Conservation (phyloP, 2,797 vertebrate genomes). For the Diceros bicornis region DNA sequence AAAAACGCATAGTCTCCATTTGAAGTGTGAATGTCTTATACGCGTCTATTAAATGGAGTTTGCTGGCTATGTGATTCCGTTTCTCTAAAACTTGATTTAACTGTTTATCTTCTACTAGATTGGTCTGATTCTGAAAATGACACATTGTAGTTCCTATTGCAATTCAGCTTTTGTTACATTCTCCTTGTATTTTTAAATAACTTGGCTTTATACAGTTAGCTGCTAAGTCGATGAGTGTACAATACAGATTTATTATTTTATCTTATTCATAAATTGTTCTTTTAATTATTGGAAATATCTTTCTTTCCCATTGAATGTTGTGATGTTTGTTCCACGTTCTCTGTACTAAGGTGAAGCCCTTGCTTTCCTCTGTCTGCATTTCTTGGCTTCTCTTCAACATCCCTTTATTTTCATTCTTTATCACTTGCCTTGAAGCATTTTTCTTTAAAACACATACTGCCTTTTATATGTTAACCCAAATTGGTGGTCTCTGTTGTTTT, state of each 20-base stretch:
- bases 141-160: accelerated
- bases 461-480: accelerated
- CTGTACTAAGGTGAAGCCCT: neutral
- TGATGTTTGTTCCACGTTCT: neutral
- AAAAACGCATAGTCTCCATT: accelerated
- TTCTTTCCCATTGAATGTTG: neutral
- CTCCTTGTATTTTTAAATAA: neutral
- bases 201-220: neutral
- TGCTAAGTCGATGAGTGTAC: neutral
- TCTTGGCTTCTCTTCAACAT: accelerated
- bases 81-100: neutral
- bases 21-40: neutral
- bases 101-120: neutral
- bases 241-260: too few species aligned
- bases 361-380: accelerated
- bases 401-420: too few species aligned
- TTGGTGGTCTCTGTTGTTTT: accelerated
- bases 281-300: neutral
- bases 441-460: accelerated
- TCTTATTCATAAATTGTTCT: neutral
- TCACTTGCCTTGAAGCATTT: accelerated
- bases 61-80: neutral
- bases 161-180: neutral
- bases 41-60: accelerated
- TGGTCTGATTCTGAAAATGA: neutral